These are phyloP conservation scores for Hyles lineata DNA, from an alignment of 2,888 invertebrate species.

Conservation along the genomic window DNA sequence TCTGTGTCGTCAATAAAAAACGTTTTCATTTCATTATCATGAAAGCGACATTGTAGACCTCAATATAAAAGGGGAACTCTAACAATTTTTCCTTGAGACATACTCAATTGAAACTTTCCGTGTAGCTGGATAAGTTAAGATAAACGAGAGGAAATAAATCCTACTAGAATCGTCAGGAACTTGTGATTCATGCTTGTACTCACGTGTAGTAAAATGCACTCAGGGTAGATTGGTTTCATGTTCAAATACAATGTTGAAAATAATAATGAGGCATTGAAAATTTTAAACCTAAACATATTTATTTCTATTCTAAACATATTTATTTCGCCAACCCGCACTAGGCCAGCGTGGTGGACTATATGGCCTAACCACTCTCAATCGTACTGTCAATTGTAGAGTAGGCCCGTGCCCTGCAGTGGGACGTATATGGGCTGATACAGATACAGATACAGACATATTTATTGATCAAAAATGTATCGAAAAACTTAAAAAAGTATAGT, in stretches of 20 bases:
- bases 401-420: no score
- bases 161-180: conserved; percentile 41
- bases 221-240: background rate
- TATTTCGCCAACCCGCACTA: no score
- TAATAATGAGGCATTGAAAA: no score
- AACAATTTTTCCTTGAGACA: conserved; percentile 52
- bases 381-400: no score
- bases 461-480: no score
- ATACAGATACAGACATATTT: no score
- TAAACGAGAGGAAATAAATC: conserved; percentile 47
- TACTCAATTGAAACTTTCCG: conserved; percentile 59
- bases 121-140: conserved; percentile 49
- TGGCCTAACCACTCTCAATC: no score
- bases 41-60: conserved; percentile 35
- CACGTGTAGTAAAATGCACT: background rate
- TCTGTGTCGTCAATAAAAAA: conserved; percentile 1
- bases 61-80: conserved; percentile 50
- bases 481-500: no score
- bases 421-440: no score
- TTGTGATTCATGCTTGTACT: conserved; percentile 36
- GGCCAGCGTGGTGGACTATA: no score
- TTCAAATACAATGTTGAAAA: background rate
- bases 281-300: no score
- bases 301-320: no score
- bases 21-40: conserved; percentile 30